Evolutionary conservation across 2,888 invertebrate genomes (phyloP).

Genomic region (Dasysyrphus albostriatus): DNA sequence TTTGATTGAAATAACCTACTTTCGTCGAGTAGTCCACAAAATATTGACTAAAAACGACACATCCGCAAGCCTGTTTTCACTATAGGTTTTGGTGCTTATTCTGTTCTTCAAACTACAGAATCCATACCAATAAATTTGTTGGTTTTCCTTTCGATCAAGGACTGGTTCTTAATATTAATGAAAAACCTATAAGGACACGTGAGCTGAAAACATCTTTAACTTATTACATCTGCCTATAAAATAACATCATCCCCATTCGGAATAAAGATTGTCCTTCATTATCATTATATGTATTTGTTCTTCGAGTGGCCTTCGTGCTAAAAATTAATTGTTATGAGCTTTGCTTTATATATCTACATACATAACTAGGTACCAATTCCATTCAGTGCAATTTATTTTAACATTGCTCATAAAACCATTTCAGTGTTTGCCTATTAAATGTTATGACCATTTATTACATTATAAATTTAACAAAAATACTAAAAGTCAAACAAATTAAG

Average conservation of each 20-base stretch:
- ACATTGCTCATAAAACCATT: slow-evolving; percentile 36
- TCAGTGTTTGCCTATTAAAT: slow-evolving; percentile 26
- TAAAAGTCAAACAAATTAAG: slow-evolving; percentile 14
- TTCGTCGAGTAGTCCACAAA: no score
- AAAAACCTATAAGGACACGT: no score
- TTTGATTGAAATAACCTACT: no score
- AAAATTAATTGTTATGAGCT: slow-evolving; percentile 30
- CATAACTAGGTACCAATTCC: not conserved
- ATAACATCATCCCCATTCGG: not conserved
- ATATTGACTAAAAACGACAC: no score
- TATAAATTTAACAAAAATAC: slow-evolving; percentile 41
- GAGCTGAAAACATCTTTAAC: no score
- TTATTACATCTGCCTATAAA: not conserved
- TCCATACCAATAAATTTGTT: no score
- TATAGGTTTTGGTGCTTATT: no score
- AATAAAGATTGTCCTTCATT: not conserved
- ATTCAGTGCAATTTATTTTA: slow-evolving; percentile 21
- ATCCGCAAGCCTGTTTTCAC: no score
- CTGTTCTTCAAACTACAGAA: no score
- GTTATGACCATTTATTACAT: slow-evolving; percentile 32
- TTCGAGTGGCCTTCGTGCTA: slow-evolving; percentile 9
- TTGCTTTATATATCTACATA: slow-evolving; percentile 6
- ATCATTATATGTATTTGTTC: not conserved
- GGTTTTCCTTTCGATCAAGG: no score
- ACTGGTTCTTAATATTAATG: no score